Conservation (phyloP, 2,113 vertebrate species). For the Varanus salvator region DNA sequence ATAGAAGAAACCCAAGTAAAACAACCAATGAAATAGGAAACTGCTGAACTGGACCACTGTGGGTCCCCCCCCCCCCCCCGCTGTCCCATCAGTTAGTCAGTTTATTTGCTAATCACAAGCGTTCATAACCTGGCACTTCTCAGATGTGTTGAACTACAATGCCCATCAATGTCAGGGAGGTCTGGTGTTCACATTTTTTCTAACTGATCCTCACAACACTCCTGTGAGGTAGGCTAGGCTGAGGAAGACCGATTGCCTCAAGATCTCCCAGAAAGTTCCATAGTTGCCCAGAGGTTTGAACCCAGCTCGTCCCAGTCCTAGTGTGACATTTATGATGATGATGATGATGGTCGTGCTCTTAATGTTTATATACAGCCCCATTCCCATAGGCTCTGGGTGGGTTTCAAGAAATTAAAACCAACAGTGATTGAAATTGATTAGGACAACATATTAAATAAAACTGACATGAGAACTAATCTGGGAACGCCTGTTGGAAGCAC, state of each 20-base stretch:
- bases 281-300: neutral
- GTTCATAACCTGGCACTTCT: neutral
- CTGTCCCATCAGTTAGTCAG: neutral
- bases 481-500: too few species aligned
- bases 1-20: neutral
- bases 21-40: neutral
- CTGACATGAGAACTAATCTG: too few species aligned
- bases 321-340: too few species aligned
- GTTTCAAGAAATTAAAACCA: too few species aligned
- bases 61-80: neutral
- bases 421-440: too few species aligned
- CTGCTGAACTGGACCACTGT: neutral
- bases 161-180: neutral
- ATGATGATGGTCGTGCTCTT: too few species aligned
- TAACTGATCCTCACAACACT: neutral
- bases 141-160: too few species aligned
- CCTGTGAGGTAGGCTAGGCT: neutral
- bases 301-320: neutral
- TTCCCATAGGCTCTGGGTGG: too few species aligned
- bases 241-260: neutral
- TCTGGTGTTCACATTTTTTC: neutral
- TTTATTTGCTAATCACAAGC: neutral
- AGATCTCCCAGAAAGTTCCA: neutral
- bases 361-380: too few species aligned
- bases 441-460: too few species aligned